Percentiles rank a stretch among this genome's conserved stretches.
Conservation (phyloP, 37 sponge, comb jelly and placozoan genomes). For the Eunapius fragilis region DNA sequence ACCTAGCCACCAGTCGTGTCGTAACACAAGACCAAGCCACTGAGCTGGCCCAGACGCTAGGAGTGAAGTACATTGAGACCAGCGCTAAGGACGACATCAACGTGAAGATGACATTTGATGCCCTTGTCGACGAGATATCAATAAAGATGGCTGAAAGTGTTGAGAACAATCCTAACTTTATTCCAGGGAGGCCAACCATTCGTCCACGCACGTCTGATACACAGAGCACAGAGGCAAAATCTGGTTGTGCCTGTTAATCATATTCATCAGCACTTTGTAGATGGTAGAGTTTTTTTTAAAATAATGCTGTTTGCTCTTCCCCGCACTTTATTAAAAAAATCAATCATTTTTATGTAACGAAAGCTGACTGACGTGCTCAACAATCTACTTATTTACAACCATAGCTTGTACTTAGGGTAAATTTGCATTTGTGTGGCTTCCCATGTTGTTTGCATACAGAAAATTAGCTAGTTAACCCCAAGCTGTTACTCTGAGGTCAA, state of each 20-base stretch:
- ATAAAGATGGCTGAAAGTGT: slow-evolving; percentile 86
- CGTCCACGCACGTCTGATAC: not conserved
- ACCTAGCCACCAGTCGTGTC: slow-evolving; percentile 63
- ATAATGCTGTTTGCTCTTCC: not conserved
- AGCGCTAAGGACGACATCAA: slow-evolving; percentile 90
- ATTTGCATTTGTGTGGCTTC: too few relatives aligned
- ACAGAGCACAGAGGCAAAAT: not conserved
- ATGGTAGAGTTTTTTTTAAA: not conserved
- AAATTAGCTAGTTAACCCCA: too few relatives aligned
- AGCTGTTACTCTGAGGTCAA: too few relatives aligned
- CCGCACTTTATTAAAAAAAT: not conserved
- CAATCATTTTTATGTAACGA: not conserved
- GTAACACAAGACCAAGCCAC: slow-evolving; percentile 61
- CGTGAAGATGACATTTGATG: slow-evolving; percentile 75
- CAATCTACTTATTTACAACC: too few relatives aligned
- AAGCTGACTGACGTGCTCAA: too few relatives aligned
- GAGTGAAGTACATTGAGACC: slow-evolving; percentile 82
- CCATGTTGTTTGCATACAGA: too few relatives aligned
- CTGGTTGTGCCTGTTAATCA: not conserved
- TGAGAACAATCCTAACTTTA: slow-evolving; percentile 77
- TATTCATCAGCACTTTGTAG: not conserved
- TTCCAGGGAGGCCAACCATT: slow-evolving; percentile 22
- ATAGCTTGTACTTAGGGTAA: too few relatives aligned
- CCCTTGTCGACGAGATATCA: slow-evolving; percentile 79
- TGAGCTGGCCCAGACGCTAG: slow-evolving; percentile 72